Evolutionary conservation across 2,113 vertebrate genomes (phyloP), one percentile per base, ranked within the genome.

Genomic region (Plestiodon gilberti): DNA sequence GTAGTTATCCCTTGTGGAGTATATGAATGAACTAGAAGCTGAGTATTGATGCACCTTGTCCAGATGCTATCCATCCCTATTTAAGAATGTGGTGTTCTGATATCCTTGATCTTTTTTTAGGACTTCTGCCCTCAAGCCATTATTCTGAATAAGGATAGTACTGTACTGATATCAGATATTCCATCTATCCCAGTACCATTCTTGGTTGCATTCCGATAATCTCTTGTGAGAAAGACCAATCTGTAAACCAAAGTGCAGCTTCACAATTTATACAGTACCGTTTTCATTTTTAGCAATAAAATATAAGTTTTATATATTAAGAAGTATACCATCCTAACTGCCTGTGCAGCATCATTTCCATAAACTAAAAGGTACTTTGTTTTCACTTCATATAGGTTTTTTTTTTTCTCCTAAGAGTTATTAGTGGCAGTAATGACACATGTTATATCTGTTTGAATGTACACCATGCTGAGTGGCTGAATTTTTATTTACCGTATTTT

Each of bases 261-360:
- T 81, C 88, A 67, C 52, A 20, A 43, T 87, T 84, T 90, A 70
- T 91, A 82, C 90, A 90, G 81, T 33, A 15, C 87, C 48, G 25
- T 17, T 74, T 95, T 55, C 82, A 86, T 87, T 82, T 93, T 84
- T 91, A 78, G 65, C 88, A 95, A 95, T 97, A 97, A 96, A 97
- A 74, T 14, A n/a, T n/a, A n/a, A n/a, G n/a, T 57, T 57, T 10
- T 57, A 57, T n/a, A n/a, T n/a, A n/a, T n/a, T n/a, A n/a, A n/a
- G n/a, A 48, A 57, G 55, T 57, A 17, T 57, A 57, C 55, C 55
- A 57, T n/a, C 65, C n/a, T 14, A 2, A 69, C 9, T n/a, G 28
- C 4, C 28, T 69, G 65, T 69, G 30, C 30, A n/a, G 8, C 65
- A 69, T 69, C 1, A 69, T 69, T 69, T n/a, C 65, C 30, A 69